phyloP scores from a whole-genome alignment of 2,113 vertebrate species.

The Bujurquina vittata region DNA sequence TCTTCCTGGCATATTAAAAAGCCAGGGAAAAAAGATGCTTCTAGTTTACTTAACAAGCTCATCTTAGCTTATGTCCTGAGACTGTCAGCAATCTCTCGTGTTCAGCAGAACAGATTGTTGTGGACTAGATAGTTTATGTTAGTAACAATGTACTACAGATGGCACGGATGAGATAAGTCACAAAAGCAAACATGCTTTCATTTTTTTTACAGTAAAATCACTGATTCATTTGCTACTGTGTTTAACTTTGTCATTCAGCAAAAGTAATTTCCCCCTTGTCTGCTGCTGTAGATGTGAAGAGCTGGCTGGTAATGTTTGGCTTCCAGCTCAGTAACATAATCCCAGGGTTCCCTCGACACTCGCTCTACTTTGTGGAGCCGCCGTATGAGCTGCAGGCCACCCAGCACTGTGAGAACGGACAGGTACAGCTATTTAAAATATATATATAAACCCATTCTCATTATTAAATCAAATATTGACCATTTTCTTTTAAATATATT shows the following conservation, averaged over 20 bases:
- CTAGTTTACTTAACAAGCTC: conserved; percentile 3
- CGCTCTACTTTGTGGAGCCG: conserved; percentile 95
- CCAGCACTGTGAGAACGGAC: conserved; percentile 95
- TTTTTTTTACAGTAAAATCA: conserved; percentile 2
- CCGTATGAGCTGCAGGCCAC: conserved; percentile 93
- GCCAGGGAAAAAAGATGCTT: not conserved
- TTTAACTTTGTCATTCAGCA: conserved; percentile 35
- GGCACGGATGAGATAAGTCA: not conserved
- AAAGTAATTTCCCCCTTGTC: conserved; percentile 30
- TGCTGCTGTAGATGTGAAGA: conserved; percentile 92
- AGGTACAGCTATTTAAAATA: conserved; percentile 51
- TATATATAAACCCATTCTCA: not conserved
- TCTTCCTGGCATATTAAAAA: not conserved
- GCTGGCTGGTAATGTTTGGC: conserved; percentile 99
- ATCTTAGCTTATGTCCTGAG: not conserved
- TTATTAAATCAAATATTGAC: not conserved
- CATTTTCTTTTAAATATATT: not conserved
- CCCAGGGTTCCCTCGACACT: conserved; percentile 95
- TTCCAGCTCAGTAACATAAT: conserved; percentile 99
- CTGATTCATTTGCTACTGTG: conserved; percentile 14
- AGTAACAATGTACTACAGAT: conserved; percentile 18
- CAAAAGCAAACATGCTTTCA: conserved; percentile 8
- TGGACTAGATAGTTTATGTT: conserved; percentile 3
- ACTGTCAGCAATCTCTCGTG: not conserved
- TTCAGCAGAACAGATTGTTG: conserved; percentile 10